A percentile compares a stretch with the other conserved stretches of the same genome.
Evolutionary conservation across 2,888 invertebrate species (phyloP).

Genomic region (Hybos culiciformis): DNA sequence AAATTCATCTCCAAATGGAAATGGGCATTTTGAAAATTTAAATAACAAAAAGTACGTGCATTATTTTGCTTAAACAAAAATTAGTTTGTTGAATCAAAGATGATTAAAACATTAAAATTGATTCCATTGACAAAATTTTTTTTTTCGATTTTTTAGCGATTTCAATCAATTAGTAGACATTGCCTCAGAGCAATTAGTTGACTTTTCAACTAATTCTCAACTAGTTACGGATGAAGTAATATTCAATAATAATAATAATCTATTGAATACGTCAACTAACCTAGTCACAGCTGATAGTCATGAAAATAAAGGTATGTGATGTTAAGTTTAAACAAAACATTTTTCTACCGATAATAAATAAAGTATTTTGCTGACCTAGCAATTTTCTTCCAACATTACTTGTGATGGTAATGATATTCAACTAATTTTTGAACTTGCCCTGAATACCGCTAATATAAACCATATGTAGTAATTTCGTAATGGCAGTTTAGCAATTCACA

Average conservation of each 20-base stretch:
- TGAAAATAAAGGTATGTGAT: constrained; percentile 31
- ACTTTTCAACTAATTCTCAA: constrained; percentile 34
- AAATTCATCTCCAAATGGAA: constrained; percentile 29
- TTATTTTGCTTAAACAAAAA: neutral
- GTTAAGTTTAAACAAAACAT: neutral
- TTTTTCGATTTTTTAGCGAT: constrained; percentile 22
- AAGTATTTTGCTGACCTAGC: neutral
- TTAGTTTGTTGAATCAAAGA: neutral
- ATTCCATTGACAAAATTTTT: neutral
- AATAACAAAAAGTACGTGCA: constrained; percentile 32
- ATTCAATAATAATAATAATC: constrained; percentile 33
- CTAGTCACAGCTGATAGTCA: constrained; percentile 39
- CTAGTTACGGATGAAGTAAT: constrained; percentile 26
- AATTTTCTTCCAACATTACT: too few relatives aligned
- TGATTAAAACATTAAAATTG: neutral
- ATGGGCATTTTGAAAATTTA: constrained; percentile 35
- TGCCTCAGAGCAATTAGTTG: constrained; percentile 32
- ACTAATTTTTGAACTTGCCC: too few relatives aligned
- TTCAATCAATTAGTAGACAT: constrained; percentile 31
- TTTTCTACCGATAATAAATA: neutral
- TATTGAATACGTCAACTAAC: constrained; percentile 30
- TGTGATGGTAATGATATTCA: too few relatives aligned
- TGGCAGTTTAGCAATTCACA: too few relatives aligned
- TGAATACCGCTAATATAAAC: too few relatives aligned
- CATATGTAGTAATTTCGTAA: too few relatives aligned